Percentiles rank a stretch among this genome's conserved stretches.
phyloP scores from a whole-genome alignment of 2,113 vertebrate genomes.

The Cavia porcellus region DNA sequence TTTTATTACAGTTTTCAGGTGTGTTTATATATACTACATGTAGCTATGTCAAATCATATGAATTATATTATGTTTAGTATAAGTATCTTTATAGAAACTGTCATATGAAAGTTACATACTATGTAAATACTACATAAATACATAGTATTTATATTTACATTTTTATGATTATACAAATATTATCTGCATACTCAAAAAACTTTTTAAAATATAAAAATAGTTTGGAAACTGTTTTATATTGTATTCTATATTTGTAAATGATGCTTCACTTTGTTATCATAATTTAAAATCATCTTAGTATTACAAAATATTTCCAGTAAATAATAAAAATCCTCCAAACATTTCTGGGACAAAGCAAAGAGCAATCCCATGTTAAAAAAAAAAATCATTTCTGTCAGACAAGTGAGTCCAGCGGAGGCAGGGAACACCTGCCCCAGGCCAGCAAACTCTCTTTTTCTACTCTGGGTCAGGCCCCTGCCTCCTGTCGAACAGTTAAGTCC shows the following conservation, averaged over 20 bases:
- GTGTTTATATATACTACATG: not conserved
- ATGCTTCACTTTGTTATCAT: not conserved
- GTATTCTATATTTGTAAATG: not conserved
- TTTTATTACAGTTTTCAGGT: not conserved
- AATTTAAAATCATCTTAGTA: conserved; percentile 15
- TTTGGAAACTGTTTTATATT: not conserved
- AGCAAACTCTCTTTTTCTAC: too few species aligned
- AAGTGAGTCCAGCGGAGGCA: too few species aligned
- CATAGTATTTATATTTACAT: too few species aligned
- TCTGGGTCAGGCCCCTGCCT: too few species aligned
- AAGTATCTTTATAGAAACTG: not conserved
- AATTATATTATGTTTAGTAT: not conserved
- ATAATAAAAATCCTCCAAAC: not conserved
- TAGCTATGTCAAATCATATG: not conserved
- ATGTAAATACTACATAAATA: too few species aligned
- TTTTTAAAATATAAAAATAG: not conserved
- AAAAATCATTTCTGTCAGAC: too few species aligned
- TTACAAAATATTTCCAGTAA: not conserved
- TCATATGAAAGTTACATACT: not conserved
- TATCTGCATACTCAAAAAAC: not conserved
- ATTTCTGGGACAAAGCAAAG: not conserved
- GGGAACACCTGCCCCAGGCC: too few species aligned
- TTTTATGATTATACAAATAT: not conserved
- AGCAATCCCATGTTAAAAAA: not conserved
- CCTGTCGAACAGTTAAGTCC: too few species aligned